phyloP scores from a whole-genome alignment of 2,888 invertebrate genomes.

The Ophion ellenae region DNA sequence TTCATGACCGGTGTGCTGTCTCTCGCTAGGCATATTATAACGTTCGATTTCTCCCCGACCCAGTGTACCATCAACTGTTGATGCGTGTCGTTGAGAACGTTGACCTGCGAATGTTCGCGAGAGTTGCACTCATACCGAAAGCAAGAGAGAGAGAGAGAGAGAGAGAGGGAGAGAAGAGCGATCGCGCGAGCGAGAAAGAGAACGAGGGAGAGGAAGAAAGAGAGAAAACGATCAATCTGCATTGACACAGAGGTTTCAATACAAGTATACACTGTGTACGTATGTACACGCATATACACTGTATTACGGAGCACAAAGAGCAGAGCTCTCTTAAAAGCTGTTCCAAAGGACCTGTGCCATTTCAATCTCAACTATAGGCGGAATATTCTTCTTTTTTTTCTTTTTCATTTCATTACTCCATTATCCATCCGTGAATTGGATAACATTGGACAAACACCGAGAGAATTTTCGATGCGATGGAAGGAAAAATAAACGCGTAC shows the following conservation, averaged over 20 bases:
- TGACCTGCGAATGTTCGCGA: conserved; percentile 86
- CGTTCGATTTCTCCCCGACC: conserved; percentile 94
- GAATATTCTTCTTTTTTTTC: neutral
- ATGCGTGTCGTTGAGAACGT: conserved; percentile 92
- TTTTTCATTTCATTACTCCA: neutral
- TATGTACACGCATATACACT: neutral
- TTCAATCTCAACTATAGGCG: neutral
- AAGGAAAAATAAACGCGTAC: no score
- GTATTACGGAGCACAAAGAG: neutral
- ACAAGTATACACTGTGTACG: neutral
- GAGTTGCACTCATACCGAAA: conserved; percentile 39
- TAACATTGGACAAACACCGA: no score
- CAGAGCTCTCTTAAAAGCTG: neutral
- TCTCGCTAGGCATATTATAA: conserved; percentile 93
- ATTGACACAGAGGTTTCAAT: conserved; percentile 41
- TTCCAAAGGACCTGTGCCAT: neutral
- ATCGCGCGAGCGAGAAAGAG: neutral
- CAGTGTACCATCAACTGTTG: conserved; percentile 96
- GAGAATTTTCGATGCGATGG: no score
- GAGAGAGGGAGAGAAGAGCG: conserved; percentile 13
- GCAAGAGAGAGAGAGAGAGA: conserved; percentile 14
- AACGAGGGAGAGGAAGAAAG: conserved; percentile 15
- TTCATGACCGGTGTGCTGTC: conserved; percentile 86
- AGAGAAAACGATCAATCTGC: conserved; percentile 62
- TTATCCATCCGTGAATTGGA: neutral